Base-by-base conservation (phyloP, 2,113 vertebrate genomes). In the Macrotis lagotis region DNA sequence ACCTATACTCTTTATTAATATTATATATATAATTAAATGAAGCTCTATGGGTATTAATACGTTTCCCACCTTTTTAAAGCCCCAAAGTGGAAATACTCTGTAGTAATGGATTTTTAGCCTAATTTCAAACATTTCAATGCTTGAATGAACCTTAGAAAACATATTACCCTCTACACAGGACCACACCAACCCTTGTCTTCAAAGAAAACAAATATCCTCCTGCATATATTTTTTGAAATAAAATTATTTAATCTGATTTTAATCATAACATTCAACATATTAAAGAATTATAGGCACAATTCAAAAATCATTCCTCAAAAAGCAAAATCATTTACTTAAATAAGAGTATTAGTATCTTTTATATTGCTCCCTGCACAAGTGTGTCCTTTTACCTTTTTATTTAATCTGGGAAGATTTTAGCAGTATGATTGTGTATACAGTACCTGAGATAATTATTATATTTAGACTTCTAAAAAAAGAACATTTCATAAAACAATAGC, bases 301-400 rank as follows among this genome's bases (percentile, higher is more conserved):
- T 97, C 96, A 97, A 97, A 95, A 94, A 97, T 93, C 92, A 89
- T 96, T 97, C 95, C 96, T 91, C 94, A 96, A n/a, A 83, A 83
- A 83, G n/a, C 19, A 49, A 95, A 96, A 90, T 96, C 91, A 95
- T 92, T 96, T 97, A 96, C 96, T 98, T 96, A 96, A 98, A 92
- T 22, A 83, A 1, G 66, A 44, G 14, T 1, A 44, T 22, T 37
- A 44, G 37, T n/a, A 74, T 92, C n/a, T 96, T 8, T n/a, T 88
- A 91, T 16, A 9, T 48, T 96, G 91, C 96, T 96, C 92, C 91
- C 94, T 96, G 59, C 95, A 94, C 95, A 96, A 92, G 14, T 51
- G 59, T 88, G 90, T 90, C 94, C 92, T 94, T 96, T 97, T 96
- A 95, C 92, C 28, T 14, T 91, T 12, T 97, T 95, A 97, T 97